Base-by-base conservation (phyloP, 2,797 vertebrate species). In the Poecile montanus region DNA sequence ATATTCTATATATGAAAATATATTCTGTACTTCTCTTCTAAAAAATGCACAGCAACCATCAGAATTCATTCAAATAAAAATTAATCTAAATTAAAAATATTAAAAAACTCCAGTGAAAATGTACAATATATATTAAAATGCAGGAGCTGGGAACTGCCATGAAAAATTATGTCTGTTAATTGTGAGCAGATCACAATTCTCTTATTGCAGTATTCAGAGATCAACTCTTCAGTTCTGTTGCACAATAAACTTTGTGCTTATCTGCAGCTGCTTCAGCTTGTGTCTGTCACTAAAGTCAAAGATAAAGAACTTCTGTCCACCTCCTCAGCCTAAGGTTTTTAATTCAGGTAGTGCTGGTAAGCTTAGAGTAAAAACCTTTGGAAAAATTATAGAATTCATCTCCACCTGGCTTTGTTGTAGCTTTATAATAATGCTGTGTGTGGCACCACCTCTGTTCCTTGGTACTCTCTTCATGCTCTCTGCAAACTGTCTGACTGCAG, bases 391-490 rank as follows among this genome's bases (percentile, higher is more conserved):
- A 45, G 17, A 62, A 57, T 60, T 58, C 1, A 20, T 58, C 58
- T 63, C 42, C 14, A 40, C 25, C 19, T 51, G 10, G 2, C 50
- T 89, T 91, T 65, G 17, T 61, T 74, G 32, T 25, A 63, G 25
- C 9, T 74, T 86, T 6, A 14, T 45, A 9, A 19, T 38, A 60
- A 42, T 5, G 19, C 5, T 6, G 5, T 21, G 1, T 34, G 4
- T 44, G 66, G 27, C 9, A 25, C 10, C 27, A 36, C 9, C 20
- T 56, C 50, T 61, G 7, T n/a, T 81, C 36, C 25, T 54, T 62
- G 17, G 19, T n/a, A 8, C 11, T 4, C 13, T 75, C 6, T 67
- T 73, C 3, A 17, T 1, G 0, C 21, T 66, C 27, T 62, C 36
- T 73, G 27, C 23, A 53, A 61, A 18, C 16, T n/a, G 13, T n/a